Conservation (phyloP, 2,797 vertebrate species). For the Todus mexicanus region DNA sequence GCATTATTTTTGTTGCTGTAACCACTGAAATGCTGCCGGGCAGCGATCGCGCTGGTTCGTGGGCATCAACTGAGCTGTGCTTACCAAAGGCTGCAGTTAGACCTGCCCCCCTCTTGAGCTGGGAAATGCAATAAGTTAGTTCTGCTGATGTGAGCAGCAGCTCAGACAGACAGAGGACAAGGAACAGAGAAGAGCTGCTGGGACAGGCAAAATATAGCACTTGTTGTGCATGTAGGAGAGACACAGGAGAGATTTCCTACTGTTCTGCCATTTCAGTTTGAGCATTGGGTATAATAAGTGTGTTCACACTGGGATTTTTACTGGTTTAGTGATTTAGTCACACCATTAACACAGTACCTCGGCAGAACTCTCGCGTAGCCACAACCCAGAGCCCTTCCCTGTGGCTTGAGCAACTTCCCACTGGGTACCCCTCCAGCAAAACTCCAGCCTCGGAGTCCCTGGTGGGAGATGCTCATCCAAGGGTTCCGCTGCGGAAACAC, state of each 20-base stretch:
- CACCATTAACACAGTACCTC: fast-evolving
- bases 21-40: neutral
- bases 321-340: neutral
- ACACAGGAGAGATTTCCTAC: neutral
- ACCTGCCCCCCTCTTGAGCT: neutral
- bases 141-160: neutral
- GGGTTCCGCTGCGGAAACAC: neutral
- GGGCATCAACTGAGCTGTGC: neutral
- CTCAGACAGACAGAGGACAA: neutral
- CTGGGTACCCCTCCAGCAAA: neutral
- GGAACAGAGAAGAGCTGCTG: neutral
- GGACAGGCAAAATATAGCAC: neutral
- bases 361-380: neutral
- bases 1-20: neutral
- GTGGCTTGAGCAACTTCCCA: neutral
- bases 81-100: neutral
- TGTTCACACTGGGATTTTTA: neutral
- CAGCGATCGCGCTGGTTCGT: neutral
- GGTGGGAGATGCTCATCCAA: neutral
- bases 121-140: neutral
- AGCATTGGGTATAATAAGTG: neutral
- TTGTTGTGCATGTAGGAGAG: neutral
- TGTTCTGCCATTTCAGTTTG: fast-evolving
- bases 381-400: neutral
- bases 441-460: neutral